phyloP scores from a whole-genome alignment of 2,113 vertebrate species.

The Equus quagga region DNA sequence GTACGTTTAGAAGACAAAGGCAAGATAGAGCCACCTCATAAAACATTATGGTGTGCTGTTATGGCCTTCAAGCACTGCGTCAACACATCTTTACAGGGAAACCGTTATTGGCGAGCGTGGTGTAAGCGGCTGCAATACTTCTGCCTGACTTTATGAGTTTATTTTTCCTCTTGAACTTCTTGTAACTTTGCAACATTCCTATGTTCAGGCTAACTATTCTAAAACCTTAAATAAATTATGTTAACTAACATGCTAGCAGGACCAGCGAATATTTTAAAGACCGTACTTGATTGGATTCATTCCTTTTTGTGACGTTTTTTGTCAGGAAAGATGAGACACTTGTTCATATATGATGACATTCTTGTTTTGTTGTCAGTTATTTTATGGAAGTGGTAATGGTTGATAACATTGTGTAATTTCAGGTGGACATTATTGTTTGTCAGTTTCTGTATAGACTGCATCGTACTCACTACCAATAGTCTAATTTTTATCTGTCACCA shows the following conservation, averaged over 20 bases:
- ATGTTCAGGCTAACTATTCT: neutral
- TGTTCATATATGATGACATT: conserved; percentile 28
- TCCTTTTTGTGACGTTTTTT: conserved; percentile 42
- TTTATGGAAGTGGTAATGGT: too few species aligned
- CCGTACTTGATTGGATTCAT: neutral
- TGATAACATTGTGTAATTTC: too few species aligned
- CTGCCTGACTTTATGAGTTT: conserved; percentile 36
- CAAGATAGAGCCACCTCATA: conserved; percentile 62
- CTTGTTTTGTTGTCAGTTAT: neutral
- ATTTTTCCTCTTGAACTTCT: conserved; percentile 30
- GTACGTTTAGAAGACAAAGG: conserved; percentile 68
- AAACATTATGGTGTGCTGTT: conserved; percentile 33
- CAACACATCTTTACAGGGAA: conserved; percentile 56
- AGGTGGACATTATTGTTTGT: too few species aligned
- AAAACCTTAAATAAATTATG: conserved; percentile 47
- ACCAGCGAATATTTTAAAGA: neutral
- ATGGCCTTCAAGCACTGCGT: neutral
- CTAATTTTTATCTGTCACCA: too few species aligned
- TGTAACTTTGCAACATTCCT: conserved; percentile 31
- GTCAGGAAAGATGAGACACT: conserved; percentile 22
- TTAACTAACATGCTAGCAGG: conserved; percentile 26
- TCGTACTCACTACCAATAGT: too few species aligned
- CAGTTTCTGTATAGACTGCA: too few species aligned
- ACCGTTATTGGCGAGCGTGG: conserved; percentile 20
- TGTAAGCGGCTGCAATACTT: neutral